phyloP scores from a whole-genome alignment of 2,888 invertebrate species.

The Oxyscelio sp. region DNA sequence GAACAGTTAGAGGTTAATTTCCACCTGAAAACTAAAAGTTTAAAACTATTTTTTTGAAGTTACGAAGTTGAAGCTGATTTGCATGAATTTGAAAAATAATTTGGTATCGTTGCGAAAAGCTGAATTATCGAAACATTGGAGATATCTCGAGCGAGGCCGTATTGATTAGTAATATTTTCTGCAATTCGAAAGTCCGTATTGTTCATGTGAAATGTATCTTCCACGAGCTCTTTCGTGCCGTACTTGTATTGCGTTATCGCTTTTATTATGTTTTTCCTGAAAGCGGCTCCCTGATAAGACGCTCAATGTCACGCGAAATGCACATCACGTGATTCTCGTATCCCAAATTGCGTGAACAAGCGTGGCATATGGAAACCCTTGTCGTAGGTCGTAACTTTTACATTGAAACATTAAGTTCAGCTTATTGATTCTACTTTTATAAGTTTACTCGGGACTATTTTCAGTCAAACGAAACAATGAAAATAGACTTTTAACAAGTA shows the following conservation, averaged over 20 bases:
- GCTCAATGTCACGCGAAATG: constrained; percentile 59
- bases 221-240: constrained; percentile 5
- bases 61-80: neutral
- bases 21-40: too few relatives aligned
- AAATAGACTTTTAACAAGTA: neutral
- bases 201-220: constrained; percentile 22
- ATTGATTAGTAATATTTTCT: constrained; percentile 3
- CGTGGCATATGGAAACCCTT: constrained; percentile 46
- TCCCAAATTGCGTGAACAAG: constrained; percentile 47
- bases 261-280: constrained; percentile 40
- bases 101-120: neutral
- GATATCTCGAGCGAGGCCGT: constrained; percentile 2
- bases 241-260: constrained; percentile 45
- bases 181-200: constrained; percentile 9
- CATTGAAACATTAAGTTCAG: constrained; percentile 1
- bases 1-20: too few relatives aligned
- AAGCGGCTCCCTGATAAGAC: constrained; percentile 44
- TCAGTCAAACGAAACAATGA: neutral
- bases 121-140: constrained; percentile 8
- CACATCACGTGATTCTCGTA: constrained; percentile 55
- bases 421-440: neutral
- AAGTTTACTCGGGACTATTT: neutral
- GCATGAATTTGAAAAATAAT: constrained; percentile 1
- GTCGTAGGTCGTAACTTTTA: constrained; percentile 64
- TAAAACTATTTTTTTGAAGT: too few relatives aligned